A percentile compares a stretch with the other conserved stretches of the same genome.
Conservation (phyloP, 2,888 invertebrate genomes). For the Callyntrura sp. region DNA sequence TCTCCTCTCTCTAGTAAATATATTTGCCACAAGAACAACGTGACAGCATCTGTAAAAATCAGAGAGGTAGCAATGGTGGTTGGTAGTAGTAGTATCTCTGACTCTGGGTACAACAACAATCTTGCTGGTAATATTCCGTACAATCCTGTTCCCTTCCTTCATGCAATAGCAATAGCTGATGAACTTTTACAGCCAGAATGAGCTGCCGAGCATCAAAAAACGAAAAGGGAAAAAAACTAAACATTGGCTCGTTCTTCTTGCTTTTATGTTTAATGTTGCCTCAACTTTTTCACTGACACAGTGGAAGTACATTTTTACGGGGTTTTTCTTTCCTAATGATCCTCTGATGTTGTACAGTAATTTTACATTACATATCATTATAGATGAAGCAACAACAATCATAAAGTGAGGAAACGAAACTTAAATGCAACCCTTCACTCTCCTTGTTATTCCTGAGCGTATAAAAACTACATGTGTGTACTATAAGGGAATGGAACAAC, state of each 20-base stretch:
- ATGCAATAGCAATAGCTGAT: constrained; percentile 11
- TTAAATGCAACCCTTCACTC: constrained; percentile 54
- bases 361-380: constrained; percentile 78
- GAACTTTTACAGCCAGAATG: not conserved
- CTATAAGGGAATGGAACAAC: not conserved
- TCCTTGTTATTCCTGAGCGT: not conserved
- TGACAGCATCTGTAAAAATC: constrained; percentile 42
- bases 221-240: constrained; percentile 41
- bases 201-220: not conserved
- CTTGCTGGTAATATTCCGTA: constrained; percentile 69
- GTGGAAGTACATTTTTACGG: constrained; percentile 60
- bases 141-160: constrained; percentile 9
- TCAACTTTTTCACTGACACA: constrained; percentile 46
- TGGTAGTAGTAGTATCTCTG: not conserved
- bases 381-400: constrained; percentile 75
- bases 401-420: constrained; percentile 70
- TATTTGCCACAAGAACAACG: constrained; percentile 68
- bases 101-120: constrained; percentile 50
- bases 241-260: constrained; percentile 68
- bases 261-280: constrained; percentile 47
- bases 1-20: constrained; percentile 57
- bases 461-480: not conserved
- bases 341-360: constrained; percentile 75
- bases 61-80: not conserved
- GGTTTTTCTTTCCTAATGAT: constrained; percentile 73